Base-by-base conservation (phyloP, 1,140 invertebrate species). In the Lamellibrachia luymesi region DNA sequence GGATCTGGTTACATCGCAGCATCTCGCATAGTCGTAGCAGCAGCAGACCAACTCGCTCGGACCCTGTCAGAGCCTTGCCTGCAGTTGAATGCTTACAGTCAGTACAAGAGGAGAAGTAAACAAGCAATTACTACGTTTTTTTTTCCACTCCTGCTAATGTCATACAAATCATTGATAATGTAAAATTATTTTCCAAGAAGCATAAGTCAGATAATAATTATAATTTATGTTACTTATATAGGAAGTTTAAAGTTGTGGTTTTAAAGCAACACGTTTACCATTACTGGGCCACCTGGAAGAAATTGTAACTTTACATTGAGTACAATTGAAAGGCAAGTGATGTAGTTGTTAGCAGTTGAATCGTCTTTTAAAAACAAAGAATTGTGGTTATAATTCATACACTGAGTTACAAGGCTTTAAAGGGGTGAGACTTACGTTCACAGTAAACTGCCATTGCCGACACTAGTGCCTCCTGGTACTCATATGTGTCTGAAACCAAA, bases 21-120 rank as follows among this genome's bases (percentile, higher is more conserved):
- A 93, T 51, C 91, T 93, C 93, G 13, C 90, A 22, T 25, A 93
- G 91, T 8, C 93, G 91, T 22, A 93, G 93, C 7, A 93, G 50
- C 22, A 93, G n/a, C 38, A 64, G 27, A 4, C 93, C 91, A 4
- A 92, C 50, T n/a, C 93, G 91, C 0, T 92, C 51, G 22, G 27
- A 17, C 13, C 91, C 91, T 2, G 27, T 51, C 91, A 91, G n/a
- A 27, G 56, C 90, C 51, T 89, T 50, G n/a, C 64, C 64, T 80
- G 64, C 8, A 22, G 25, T 22, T 22, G 13, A 80, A 2, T 22
- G 64, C 64, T 80, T 22, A 80, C 64, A 80, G 64, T 80, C 17
- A 80, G 64, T 8, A 80, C 64, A 56, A 0, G 64, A 80, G 1
- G 38, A 38, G 38, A 38, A 38, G 38, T 38, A 38, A 8, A 80